These are phyloP conservation scores for Protosalanx chinensis DNA, from an alignment of 2,797 vertebrate species.

Conservation along the genomic window DNA sequence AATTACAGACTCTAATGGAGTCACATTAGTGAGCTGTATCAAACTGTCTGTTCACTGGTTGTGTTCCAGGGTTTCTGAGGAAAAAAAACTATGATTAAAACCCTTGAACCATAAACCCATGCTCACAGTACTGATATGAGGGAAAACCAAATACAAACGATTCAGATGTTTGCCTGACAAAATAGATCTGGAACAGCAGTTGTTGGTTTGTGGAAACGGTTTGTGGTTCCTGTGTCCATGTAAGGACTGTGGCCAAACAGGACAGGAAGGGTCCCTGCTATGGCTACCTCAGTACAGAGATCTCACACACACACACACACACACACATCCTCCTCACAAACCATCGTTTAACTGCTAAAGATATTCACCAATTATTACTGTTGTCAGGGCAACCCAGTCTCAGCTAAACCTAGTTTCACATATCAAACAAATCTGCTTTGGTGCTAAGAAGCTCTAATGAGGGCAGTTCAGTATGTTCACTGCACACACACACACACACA, in stretches of 20 bases:
- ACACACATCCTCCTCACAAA: conserved; percentile 17
- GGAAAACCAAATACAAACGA: not conserved
- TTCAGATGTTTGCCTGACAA: too few relatives aligned
- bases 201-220: too few relatives aligned
- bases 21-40: not conserved
- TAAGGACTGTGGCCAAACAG: not conserved
- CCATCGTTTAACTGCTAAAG: not conserved
- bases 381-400: not conserved
- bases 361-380: not conserved
- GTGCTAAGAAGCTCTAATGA: not conserved
- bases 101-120: not conserved
- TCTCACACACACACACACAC: too few relatives aligned
- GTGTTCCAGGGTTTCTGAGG: not conserved
- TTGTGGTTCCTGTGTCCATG: too few relatives aligned
- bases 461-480: not conserved
- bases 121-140: not conserved
- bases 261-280: too few relatives aligned
- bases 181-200: too few relatives aligned
- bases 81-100: not conserved
- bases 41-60: not conserved
- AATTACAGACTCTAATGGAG: conserved; percentile 1
- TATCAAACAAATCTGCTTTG: not conserved
- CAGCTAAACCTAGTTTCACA: not conserved
- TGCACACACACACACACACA: not conserved
- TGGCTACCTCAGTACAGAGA: not conserved